phyloP scores from a whole-genome alignment of 2,797 vertebrate species.

The Stomatorhinus walkeri region DNA sequence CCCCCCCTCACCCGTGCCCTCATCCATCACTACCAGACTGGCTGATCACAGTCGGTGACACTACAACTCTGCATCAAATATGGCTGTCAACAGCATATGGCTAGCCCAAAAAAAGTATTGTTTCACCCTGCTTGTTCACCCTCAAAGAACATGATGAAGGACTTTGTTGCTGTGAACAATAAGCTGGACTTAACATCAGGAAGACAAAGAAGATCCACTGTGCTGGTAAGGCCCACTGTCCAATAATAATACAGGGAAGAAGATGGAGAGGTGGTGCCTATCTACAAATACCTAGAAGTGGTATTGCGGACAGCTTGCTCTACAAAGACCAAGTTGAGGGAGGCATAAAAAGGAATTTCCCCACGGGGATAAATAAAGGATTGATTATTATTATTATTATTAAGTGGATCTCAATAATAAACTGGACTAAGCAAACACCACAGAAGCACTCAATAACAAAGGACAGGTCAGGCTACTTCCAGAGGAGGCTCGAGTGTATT shows the following conservation, averaged over 20 bases:
- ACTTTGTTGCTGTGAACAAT: background rate
- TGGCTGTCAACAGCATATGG: background rate
- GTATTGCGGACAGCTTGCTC: no score
- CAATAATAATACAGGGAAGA: background rate
- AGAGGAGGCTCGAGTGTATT: background rate
- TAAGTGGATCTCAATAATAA: background rate
- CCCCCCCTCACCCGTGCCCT: background rate
- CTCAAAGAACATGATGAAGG: background rate
- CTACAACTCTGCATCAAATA: background rate
- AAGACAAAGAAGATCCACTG: background rate
- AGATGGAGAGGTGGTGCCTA: background rate
- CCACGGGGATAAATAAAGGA: no score
- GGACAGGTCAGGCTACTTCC: background rate
- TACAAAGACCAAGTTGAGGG: no score
- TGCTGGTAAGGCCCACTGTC: background rate
- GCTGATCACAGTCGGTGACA: background rate
- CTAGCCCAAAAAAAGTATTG: background rate
- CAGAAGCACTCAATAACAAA: background rate
- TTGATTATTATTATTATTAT: no score
- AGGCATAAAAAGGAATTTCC: no score
- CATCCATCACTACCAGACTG: background rate
- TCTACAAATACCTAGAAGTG: background rate
- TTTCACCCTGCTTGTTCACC: background rate
- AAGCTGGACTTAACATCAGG: background rate
- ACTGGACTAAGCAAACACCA: background rate